These are phyloP conservation scores for Monopterus albus DNA, from an alignment of 2,113 vertebrate genomes.

Conservation along the genomic window DNA sequence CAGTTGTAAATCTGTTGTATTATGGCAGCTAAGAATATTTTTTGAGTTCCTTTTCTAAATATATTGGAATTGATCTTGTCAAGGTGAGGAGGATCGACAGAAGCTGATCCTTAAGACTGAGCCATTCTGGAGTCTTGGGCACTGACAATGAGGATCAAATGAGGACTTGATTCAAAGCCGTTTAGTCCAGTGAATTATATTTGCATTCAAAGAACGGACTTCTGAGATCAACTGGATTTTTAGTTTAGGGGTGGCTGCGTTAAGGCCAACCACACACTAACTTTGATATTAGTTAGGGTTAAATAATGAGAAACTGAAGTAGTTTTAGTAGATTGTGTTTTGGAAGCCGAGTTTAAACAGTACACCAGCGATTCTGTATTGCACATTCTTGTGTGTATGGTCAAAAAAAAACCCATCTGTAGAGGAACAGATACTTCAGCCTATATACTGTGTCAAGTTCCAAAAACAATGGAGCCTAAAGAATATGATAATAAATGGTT, in stretches of 20 bases:
- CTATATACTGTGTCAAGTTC: too few species aligned
- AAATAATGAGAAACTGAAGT: neutral
- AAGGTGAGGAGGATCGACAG: neutral
- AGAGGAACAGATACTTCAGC: too few species aligned
- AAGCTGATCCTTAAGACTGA: too few species aligned
- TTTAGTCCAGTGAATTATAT: neutral
- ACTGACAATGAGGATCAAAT: neutral
- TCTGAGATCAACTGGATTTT: neutral
- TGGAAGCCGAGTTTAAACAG: neutral
- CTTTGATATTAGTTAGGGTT: neutral
- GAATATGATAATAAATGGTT: too few species aligned
- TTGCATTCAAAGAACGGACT: too few species aligned
- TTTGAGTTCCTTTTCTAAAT: neutral
- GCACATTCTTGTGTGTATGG: too few species aligned
- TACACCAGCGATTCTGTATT: too few species aligned
- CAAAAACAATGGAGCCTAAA: too few species aligned
- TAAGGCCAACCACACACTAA: neutral
- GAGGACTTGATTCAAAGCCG: neutral
- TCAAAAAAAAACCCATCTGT: too few species aligned
- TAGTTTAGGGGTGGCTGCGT: neutral
- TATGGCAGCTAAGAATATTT: neutral
- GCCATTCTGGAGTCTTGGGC: neutral
- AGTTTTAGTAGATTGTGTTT: neutral
- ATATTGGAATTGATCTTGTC: neutral
- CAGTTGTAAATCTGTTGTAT: constrained; percentile 5